Evolutionary conservation across 2,113 vertebrate species (phyloP).

Genomic region (Tringa solitaria): DNA sequence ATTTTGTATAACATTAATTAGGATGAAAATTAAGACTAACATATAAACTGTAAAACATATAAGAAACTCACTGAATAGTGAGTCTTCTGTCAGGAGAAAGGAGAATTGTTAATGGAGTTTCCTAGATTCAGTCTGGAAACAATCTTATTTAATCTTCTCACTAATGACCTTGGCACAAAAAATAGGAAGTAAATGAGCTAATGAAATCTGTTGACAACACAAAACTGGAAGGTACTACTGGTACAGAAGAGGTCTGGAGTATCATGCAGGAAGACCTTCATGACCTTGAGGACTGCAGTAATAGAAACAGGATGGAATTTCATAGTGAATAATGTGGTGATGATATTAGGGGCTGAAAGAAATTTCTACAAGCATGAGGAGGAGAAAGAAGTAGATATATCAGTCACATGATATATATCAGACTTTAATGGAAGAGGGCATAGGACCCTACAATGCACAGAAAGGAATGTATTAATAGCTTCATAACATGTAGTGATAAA

Average conservation of each 20-base stretch:
- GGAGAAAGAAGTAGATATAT: background rate
- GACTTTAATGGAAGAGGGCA: background rate
- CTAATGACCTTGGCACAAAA: constrained; percentile 22
- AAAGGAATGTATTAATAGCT: background rate
- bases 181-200: background rate
- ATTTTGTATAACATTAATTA: constrained; percentile 2
- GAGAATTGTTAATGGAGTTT: background rate
- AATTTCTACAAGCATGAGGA: background rate
- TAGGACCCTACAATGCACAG: background rate
- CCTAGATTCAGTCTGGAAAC: background rate
- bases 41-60: background rate
- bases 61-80: background rate
- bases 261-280: background rate
- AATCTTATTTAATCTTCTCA: constrained; percentile 24
- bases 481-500: background rate
- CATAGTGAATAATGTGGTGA: background rate
- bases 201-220: background rate
- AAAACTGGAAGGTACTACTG: background rate
- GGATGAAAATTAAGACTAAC: background rate
- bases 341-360: background rate
- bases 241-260: background rate
- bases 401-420: background rate
- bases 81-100: background rate
- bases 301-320: background rate
- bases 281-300: background rate